A percentile compares a stretch with the other conserved stretches of the same genome.
Conservation (phyloP, 2,888 invertebrate genomes). For the Cabera pusaria region DNA sequence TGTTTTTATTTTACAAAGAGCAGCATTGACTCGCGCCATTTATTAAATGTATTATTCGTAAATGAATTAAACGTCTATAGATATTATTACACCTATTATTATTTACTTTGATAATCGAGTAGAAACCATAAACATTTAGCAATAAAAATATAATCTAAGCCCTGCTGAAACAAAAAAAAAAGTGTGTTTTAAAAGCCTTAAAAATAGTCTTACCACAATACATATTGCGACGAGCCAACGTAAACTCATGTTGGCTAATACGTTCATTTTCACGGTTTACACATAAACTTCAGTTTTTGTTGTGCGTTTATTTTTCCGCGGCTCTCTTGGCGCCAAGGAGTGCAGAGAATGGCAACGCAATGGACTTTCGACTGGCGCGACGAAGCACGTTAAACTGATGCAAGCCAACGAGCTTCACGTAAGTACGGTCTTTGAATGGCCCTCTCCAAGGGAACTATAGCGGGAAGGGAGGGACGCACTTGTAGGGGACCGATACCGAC, state of each 20-base stretch:
- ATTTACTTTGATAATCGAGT: no score
- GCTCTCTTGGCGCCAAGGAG: slow-evolving; percentile 64
- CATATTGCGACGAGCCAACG: slow-evolving; percentile 60
- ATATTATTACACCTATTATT: no score
- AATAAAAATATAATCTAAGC: slow-evolving; percentile 6
- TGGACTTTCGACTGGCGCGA: slow-evolving; percentile 64
- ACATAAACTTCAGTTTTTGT: slow-evolving; percentile 53
- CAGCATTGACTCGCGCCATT: no score
- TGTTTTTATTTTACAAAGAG: no score
- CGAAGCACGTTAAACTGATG: slow-evolving; percentile 79
- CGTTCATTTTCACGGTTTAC: slow-evolving; percentile 60
- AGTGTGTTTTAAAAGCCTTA: not conserved
- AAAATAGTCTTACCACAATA: slow-evolving; percentile 60
- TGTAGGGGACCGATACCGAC: slow-evolving; percentile 75
- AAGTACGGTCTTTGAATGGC: slow-evolving; percentile 78
- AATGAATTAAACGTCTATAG: no score
- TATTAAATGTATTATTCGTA: no score
- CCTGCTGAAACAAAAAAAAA: slow-evolving; percentile 5
- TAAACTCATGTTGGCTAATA: slow-evolving; percentile 50
- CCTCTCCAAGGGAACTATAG: slow-evolving; percentile 77
- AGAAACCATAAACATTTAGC: no score
- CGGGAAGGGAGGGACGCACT: slow-evolving; percentile 78
- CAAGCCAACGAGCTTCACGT: slow-evolving; percentile 70
- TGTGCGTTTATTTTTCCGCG: slow-evolving; percentile 22
- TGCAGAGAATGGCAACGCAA: slow-evolving; percentile 45